Conservation (phyloP, 2,888 invertebrate species). For the Pristionchus exspectatus region DNA sequence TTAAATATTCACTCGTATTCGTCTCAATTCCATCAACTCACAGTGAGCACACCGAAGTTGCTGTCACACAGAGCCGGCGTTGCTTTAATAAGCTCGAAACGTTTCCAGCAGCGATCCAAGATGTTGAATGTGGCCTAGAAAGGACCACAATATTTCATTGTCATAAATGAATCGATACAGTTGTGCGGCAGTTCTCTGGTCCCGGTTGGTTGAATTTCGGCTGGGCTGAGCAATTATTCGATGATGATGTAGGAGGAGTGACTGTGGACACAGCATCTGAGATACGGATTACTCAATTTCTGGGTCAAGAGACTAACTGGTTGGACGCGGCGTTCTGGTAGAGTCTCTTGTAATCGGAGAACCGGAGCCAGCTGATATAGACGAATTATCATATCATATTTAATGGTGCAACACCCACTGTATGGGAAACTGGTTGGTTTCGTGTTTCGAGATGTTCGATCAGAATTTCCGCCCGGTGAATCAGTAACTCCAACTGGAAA, state of each 20-base stretch:
- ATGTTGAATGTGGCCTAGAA: constrained; percentile 24
- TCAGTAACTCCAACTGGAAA: too few species aligned
- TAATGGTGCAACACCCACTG: too few species aligned
- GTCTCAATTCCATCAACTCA: background rate
- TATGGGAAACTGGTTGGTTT: too few species aligned
- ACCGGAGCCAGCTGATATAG: too few species aligned
- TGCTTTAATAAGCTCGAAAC: background rate
- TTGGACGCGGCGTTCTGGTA: background rate
- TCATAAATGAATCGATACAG: background rate
- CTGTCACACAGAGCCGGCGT: constrained; percentile 25
- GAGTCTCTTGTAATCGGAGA: too few species aligned
- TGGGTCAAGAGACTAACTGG: background rate
- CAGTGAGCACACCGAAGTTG: constrained; percentile 30
- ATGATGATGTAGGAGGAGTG: background rate
- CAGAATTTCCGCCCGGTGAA: too few species aligned
- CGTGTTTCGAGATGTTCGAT: too few species aligned
- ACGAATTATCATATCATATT: too few species aligned
- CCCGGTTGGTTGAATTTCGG: background rate
- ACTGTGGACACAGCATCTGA: background rate
- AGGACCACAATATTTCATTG: background rate
- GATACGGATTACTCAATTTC: background rate
- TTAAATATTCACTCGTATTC: background rate
- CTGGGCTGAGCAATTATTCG: constrained; percentile 5
- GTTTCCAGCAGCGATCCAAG: constrained; percentile 19
- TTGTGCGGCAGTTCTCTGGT: background rate